Evolutionary conservation across 1,140 invertebrate species (phyloP).

Genomic region (Dysdera silvatica): DNA sequence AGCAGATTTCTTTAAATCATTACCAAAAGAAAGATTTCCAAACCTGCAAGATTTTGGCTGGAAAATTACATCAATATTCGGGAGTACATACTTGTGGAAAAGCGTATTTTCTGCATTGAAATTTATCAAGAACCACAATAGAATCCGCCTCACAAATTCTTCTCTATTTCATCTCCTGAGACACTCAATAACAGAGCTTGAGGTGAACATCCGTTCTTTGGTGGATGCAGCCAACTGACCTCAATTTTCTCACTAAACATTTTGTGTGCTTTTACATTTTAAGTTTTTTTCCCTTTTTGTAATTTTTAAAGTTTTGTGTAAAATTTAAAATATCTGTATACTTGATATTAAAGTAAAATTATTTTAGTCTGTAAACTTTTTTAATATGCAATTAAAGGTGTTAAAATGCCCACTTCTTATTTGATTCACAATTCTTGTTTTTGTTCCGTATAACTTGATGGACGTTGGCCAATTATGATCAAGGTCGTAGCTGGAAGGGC

Average conservation of each 20-base stretch:
- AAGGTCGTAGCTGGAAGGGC: too few relatives aligned
- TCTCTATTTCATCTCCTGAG: constrained; percentile 11
- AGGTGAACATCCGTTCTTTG: not conserved
- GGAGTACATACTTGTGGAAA: not conserved
- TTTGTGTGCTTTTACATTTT: too few relatives aligned
- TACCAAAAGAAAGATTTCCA: not conserved
- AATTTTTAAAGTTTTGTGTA: too few relatives aligned
- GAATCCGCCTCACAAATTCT: not conserved
- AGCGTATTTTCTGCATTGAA: constrained; percentile 4
- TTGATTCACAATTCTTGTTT: too few relatives aligned
- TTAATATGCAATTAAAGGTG: too few relatives aligned
- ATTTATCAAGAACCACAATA: not conserved
- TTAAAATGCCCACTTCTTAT: too few relatives aligned
- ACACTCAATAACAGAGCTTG: not conserved
- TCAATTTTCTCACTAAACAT: not conserved
- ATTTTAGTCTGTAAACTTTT: too few relatives aligned
- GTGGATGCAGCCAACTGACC: not conserved
- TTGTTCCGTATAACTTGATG: too few relatives aligned
- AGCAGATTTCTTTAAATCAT: not conserved
- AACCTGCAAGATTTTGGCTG: not conserved
- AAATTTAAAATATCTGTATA: too few relatives aligned
- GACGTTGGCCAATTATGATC: too few relatives aligned
- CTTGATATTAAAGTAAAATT: too few relatives aligned
- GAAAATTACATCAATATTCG: constrained; percentile 1
- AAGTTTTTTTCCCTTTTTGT: too few relatives aligned